Base-by-base conservation (phyloP, 2,888 invertebrate genomes). In the Apamea sordens region DNA sequence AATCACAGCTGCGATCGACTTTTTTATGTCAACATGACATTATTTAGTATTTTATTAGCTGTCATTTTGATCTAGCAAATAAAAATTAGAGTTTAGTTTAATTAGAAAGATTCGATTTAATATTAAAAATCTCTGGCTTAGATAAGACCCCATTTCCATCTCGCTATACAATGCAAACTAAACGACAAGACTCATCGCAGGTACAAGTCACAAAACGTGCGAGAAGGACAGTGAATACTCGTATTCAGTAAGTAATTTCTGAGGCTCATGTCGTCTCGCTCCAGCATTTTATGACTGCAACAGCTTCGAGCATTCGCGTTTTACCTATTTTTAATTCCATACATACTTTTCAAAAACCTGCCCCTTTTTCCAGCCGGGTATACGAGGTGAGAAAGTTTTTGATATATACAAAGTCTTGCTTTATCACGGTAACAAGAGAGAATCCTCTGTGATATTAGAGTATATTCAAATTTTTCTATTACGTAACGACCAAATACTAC, bases 371-470 rank as follows among this genome's bases (percentile, higher is more conserved):
- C 7, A 65, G 64, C 21, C 11, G 10, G 65, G 1, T n/a, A 36
- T 24, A 44, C 50, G 41, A 11, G 18, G 18, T 53, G 41, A 36
- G n/a, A 61, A 11, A 32, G 2, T 36, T 50, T 65, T 47, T 71
- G 11, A 59, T 73, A 50, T 59, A 50, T 47, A 63, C 56, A 65
- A 72, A 77, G 73, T 71, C 65, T 86, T 59, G 32, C 15, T 76
- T 61, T 65, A 84, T 77, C 67, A 81, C 63, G 87, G 79, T 75
- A 84, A 77, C 76, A 70, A 79, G 79, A 76, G 71, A 78, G 63
- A 84, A 78, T 83, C 28, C 36, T 84, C 75, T 56, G n/a, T n/a
- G 56, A 65, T 73, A 69, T 72, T 65, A 65, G 76, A 79, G 67
- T 72, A 79, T 73, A 76, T 79, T 72, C 1, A 10, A 72, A 59